Percentiles rank a stretch among this genome's conserved stretches.
These are phyloP conservation scores for Sebastes variabilis DNA, from an alignment of 2,797 vertebrate species.

Conservation along the genomic window DNA sequence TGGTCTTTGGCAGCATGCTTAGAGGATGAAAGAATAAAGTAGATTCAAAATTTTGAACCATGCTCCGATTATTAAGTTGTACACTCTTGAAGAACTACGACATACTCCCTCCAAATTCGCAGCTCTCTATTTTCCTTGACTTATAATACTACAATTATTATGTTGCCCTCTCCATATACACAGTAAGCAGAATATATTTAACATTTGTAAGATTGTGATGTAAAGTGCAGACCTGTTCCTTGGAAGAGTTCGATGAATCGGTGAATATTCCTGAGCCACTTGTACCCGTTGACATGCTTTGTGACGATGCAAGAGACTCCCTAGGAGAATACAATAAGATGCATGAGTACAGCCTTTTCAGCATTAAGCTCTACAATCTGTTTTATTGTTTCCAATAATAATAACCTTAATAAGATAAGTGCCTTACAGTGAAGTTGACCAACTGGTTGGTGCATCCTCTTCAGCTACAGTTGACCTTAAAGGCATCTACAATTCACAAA, in stretches of 20 bases:
- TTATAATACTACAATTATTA: too few species aligned
- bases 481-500: conserved; percentile 13
- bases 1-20: conserved; percentile 4
- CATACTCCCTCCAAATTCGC: neutral
- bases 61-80: neutral
- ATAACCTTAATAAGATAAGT: neutral
- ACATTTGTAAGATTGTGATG: neutral
- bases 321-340: conserved; percentile 30
- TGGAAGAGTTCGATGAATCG: too few species aligned
- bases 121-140: too few species aligned
- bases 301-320: neutral
- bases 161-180: neutral
- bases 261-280: too few species aligned
- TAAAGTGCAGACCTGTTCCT: neutral
- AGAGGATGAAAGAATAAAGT: neutral
- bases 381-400: too few species aligned
- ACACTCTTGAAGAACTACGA: neutral
- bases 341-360: neutral
- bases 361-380: neutral
- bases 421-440: conserved; percentile 26
- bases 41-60: neutral
- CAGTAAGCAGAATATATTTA: neutral
- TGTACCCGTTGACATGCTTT: too few species aligned
- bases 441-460: neutral
- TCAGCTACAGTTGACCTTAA: conserved; percentile 1